Base-by-base conservation (phyloP, 2,888 invertebrate species). In the Megastigmus dorsalis region DNA sequence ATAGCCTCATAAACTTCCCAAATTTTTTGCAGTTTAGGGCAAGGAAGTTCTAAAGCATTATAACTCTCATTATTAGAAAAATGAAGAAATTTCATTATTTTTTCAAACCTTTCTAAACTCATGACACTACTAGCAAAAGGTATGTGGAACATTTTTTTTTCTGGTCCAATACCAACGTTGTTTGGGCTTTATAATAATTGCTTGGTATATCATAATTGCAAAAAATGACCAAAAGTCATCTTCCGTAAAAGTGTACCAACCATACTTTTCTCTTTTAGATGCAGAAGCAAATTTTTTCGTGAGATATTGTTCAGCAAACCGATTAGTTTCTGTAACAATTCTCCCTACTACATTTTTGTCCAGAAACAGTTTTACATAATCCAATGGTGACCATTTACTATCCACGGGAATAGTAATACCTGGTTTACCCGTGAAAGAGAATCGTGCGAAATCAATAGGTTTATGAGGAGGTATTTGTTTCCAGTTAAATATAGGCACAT, bases 281-380 rank as follows among this genome's bases (percentile, higher is more conserved):
- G n/a, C n/a, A n/a, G n/a, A n/a, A n/a, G n/a, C 23, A 4, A 23
- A 9, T 23, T 50, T 50, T 23, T 18, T 23, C 5, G 6, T 5
- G 4, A 9, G 50, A 18, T 5, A 23, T 23, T 23, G 23, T 23
- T 50, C 15, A 23, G 50, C 50, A 50, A 7, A 50, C 9, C 50
- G 20, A 50, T 50, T 50, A 50, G 50, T 50, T 23, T 50, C 50
- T 7, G 50, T 50, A 50, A 50, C 23, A 50, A 50, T 23, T 13
- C 6, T 20, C 4, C 18, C 13, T 13, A 50, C 23, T 7, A 50
- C 7, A 10, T 5, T 50, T 7, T 23, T 20, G 13, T 50, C 50
- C 6, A 50, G 18, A 50, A 50, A 50, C 50, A 23, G 15, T 50
- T 50, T 20, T 13, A 50, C 50, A 50, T 20, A 23, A 23, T 50